phyloP scores from a whole-genome alignment of 2,888 invertebrate genomes.

The Crocallis elinguaria region DNA sequence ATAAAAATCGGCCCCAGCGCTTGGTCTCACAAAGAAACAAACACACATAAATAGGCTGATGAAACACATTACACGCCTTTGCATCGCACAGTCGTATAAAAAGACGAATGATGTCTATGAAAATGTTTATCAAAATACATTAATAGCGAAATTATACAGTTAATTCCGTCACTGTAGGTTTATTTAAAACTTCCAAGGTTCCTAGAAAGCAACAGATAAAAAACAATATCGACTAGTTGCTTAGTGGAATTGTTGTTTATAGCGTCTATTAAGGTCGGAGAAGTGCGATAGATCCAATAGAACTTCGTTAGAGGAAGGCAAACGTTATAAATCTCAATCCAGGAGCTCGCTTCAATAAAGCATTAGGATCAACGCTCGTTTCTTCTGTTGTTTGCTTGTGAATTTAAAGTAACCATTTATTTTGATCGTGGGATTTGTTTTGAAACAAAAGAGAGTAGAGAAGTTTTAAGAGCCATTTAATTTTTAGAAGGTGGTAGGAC shows the following conservation, averaged over 20 bases:
- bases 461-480: too few relatives aligned
- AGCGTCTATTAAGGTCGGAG: constrained; percentile 50
- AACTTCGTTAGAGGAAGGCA: constrained; percentile 61
- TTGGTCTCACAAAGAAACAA: too few relatives aligned
- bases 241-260: constrained; percentile 57
- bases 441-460: background rate
- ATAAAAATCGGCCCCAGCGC: too few relatives aligned
- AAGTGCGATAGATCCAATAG: constrained; percentile 58
- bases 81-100: too few relatives aligned
- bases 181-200: background rate
- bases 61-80: too few relatives aligned
- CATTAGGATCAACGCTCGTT: constrained; percentile 44
- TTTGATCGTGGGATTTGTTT: background rate
- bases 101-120: too few relatives aligned
- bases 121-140: too few relatives aligned
- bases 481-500: too few relatives aligned
- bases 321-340: constrained; percentile 59
- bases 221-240: constrained; percentile 45
- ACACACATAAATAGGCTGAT: too few relatives aligned
- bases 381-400: constrained; percentile 28
- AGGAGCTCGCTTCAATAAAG: constrained; percentile 52
- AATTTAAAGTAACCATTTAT: constrained; percentile 11
- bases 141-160: background rate
- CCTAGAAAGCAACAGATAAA: constrained; percentile 11
- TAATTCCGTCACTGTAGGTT: background rate